Percentiles rank a stretch among this genome's conserved stretches.
Conservation (phyloP, 1,140 invertebrate species). For the Zeugodacus cucurbitae region DNA sequence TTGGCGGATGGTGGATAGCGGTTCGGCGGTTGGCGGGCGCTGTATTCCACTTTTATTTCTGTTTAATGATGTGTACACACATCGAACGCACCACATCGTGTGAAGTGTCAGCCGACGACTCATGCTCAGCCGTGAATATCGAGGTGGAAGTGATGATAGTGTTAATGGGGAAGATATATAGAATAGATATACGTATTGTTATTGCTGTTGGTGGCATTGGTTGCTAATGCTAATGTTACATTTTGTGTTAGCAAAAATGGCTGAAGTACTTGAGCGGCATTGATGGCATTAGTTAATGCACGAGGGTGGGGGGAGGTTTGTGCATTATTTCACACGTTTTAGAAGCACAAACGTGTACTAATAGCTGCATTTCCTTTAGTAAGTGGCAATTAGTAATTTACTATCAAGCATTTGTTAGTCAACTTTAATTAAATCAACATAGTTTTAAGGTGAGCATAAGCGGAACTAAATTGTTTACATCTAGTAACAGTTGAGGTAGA, state of each 20-base stretch:
- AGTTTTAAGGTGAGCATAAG: too few species aligned
- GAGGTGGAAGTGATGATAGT: background rate
- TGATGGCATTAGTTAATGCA: background rate
- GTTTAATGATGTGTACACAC: slow-evolving; percentile 36
- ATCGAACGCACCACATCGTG: slow-evolving; percentile 22
- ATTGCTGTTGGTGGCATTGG: background rate
- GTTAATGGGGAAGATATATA: background rate
- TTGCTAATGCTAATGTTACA: background rate
- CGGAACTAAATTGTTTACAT: too few species aligned
- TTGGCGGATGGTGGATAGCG: background rate
- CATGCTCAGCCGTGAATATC: slow-evolving; percentile 1
- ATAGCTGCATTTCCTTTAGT: background rate
- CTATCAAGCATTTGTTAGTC: background rate
- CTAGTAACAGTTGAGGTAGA: too few species aligned
- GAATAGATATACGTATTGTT: background rate
- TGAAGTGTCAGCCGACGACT: background rate
- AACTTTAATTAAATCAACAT: background rate
- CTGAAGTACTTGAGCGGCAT: background rate
- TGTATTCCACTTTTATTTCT: background rate
- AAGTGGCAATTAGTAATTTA: background rate
- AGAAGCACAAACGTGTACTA: background rate
- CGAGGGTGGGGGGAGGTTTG: background rate
- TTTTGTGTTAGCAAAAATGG: background rate
- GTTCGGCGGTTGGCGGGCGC: background rate
- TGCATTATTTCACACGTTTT: background rate